Percentiles rank a stretch among this genome's conserved stretches.
These are phyloP conservation scores for Melinopterus prodromus DNA, from an alignment of 2,888 invertebrate species.

Conservation along the genomic window DNA sequence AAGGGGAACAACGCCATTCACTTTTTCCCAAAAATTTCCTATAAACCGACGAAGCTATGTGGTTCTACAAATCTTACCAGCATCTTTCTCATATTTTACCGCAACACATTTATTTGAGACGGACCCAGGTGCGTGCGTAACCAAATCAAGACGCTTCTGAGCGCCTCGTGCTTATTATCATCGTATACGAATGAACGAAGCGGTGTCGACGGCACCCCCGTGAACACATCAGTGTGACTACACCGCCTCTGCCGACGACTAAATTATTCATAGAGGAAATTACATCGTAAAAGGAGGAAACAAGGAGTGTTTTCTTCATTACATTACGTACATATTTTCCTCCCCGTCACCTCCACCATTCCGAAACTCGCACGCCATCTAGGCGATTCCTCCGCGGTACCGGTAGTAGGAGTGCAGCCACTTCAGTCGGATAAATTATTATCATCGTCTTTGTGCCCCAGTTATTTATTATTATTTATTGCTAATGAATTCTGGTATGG, in stretches of 20 bases:
- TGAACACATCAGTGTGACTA: not conserved
- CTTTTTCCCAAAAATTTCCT: too few relatives aligned
- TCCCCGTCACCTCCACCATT: constrained; percentile 35
- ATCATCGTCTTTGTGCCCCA: constrained; percentile 17
- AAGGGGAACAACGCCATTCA: too few relatives aligned
- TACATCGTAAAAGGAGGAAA: constrained; percentile 53
- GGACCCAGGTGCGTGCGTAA: not conserved
- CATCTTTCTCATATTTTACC: too few relatives aligned
- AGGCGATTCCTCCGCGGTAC: not conserved
- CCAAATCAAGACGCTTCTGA: not conserved
- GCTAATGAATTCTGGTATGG: constrained; percentile 17
- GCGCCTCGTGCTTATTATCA: not conserved
- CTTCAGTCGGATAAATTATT: constrained; percentile 38
- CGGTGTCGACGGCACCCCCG: not conserved
- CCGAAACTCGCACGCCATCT: constrained; percentile 14
- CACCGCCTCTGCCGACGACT: constrained; percentile 35
- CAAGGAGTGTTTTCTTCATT: constrained; percentile 53
- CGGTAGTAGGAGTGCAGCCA: constrained; percentile 30
- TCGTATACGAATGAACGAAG: not conserved
- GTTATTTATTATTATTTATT: constrained; percentile 30
- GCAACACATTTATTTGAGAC: not conserved
- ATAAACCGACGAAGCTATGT: too few relatives aligned
- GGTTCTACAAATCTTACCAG: too few relatives aligned
- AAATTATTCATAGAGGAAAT: constrained; percentile 55
- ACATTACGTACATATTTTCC: constrained; percentile 47